Conservation (phyloP, 1,140 invertebrate species). For the Bradysia coprophila region DNA sequence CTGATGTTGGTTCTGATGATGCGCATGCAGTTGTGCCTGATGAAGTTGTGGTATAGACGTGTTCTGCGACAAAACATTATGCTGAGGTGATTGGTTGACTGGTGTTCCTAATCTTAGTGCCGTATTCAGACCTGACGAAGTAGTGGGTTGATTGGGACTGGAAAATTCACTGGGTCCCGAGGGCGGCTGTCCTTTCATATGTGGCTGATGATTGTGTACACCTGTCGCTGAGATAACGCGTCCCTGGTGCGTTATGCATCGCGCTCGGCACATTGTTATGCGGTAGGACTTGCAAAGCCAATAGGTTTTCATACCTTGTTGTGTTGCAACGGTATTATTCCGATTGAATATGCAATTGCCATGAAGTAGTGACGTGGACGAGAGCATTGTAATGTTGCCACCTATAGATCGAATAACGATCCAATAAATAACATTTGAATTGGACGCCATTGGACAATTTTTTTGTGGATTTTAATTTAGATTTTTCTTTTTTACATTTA, state of each 20-base stretch:
- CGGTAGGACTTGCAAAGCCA: conserved; percentile 24
- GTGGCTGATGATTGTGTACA: conserved; percentile 21
- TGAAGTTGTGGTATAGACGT: conserved; percentile 7
- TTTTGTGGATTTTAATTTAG: neutral
- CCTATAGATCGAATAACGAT: conserved; percentile 3
- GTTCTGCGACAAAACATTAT: conserved; percentile 3
- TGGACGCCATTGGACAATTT: neutral
- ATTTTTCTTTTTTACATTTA: neutral
- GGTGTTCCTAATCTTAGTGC: neutral
- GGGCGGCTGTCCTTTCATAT: conserved; percentile 10
- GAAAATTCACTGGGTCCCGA: neutral
- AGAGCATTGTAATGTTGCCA: conserved; percentile 23
- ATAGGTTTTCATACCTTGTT: conserved; percentile 25
- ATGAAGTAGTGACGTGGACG: conserved; percentile 22
- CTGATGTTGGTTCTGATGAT: conserved; percentile 5
- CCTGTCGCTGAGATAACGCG: conserved; percentile 22
- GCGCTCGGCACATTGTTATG: conserved; percentile 23
- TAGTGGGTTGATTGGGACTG: conserved; percentile 4
- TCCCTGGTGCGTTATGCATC: conserved; percentile 23
- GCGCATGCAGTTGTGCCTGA: conserved; percentile 8
- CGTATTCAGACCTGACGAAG: conserved; percentile 7
- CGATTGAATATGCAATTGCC: conserved; percentile 24
- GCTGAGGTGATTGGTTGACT: conserved; percentile 3
- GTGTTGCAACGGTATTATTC: conserved; percentile 24
- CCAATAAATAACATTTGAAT: too few relatives aligned